Base-by-base conservation (phyloP, 2,888 invertebrate species). In the Platypus cylindrus region DNA sequence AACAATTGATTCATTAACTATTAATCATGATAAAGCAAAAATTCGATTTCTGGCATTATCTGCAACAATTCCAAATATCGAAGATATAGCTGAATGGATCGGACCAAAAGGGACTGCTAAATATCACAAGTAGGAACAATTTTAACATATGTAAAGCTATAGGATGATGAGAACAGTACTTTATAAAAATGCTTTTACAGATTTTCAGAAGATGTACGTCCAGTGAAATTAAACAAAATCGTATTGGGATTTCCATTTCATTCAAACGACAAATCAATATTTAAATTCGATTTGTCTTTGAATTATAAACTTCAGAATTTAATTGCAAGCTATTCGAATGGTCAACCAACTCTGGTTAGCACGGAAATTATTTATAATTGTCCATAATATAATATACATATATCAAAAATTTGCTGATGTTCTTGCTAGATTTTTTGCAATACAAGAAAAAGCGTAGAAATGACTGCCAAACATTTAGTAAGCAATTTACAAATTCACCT, bases 11-110 rank as follows among this genome's bases (percentile, higher is more conserved):
- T 38, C 38, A 2, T 34, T 36, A 14, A 17, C 13, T 3, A n/a
- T 38, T 26, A 40, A 44, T 25, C 17, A 14, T 11, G 14, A 9
- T 11, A 28, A 30, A 17, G 3, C 20, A 20, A 56, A 43, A 38
- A 51, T 74, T 17, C 57, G 85, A 49, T 81, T 84, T 54, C 60
- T 85, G 5, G 83, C 82, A 1, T 73, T 78, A 1, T 85, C 85
- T 0, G 85, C 86, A 2, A 84, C 84, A 0, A 72, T 84, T 38
- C 74, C 79, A 28, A 86, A 86, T 53, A 74, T 78, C 17, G 72
- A 75, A 46, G 85, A 86, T 53, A 70, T 83, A 14, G 75, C 79
- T 0, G 62, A 66, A 22, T 85, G 84, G 84, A 61, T 85, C 2
- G 71, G 74, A 0, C 65, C 61, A 5, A 46, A 44, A 3, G 53